Evolutionary conservation across 1,140 invertebrate species (phyloP).

Genomic region (Amphibalanus amphitrite): DNA sequence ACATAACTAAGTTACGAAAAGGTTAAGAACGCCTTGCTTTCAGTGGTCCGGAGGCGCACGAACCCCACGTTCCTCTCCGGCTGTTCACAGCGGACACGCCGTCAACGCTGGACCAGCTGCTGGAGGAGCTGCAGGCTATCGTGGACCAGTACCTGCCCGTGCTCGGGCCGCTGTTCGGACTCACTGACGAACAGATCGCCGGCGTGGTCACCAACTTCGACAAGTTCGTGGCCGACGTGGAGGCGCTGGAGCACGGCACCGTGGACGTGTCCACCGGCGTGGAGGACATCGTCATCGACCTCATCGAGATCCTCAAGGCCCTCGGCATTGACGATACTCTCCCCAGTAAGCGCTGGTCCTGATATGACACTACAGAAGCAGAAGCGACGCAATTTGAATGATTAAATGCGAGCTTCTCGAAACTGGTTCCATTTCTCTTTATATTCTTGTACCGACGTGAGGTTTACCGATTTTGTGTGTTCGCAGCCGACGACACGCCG

Average conservation of each 20-base stretch:
- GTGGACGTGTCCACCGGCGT: background rate
- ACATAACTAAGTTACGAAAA: no score
- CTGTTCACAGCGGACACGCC: background rate
- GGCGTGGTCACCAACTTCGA: background rate
- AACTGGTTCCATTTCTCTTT: no score
- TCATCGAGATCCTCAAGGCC: background rate
- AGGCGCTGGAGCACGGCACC: background rate
- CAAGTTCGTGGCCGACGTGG: background rate
- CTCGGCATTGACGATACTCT: background rate
- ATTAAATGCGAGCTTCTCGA: no score
- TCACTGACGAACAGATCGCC: background rate
- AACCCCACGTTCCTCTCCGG: no score
- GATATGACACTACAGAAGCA: no score
- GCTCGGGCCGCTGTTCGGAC: background rate
- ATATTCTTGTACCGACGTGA: no score
- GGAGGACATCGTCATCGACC: background rate
- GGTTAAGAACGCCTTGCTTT: no score
- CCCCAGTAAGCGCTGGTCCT: background rate
- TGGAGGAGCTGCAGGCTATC: background rate
- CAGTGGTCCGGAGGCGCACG: no score
- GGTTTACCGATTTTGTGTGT: no score
- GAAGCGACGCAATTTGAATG: no score
- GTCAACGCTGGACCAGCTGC: background rate
- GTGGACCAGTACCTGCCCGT: background rate
- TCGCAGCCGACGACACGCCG: background rate